phyloP scores from a whole-genome alignment of 2,797 vertebrate species.

The Pipistrellus nathusii region DNA sequence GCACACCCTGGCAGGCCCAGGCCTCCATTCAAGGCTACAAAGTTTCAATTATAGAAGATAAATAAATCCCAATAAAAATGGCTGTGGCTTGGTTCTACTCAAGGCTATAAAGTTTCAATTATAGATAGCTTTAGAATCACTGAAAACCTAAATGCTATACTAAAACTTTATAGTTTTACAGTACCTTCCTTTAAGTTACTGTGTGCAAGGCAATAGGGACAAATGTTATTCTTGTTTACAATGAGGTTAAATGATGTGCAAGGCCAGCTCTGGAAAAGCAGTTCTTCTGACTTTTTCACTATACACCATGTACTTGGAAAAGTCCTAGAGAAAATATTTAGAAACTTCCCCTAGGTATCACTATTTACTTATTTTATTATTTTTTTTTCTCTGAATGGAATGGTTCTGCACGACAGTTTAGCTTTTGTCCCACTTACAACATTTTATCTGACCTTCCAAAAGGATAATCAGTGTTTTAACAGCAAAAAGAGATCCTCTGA shows the following conservation, averaged over 20 bases:
- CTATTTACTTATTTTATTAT: constrained; percentile 37
- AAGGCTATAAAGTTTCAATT: too few species aligned
- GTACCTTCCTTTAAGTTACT: background rate
- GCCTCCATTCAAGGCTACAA: too few species aligned
- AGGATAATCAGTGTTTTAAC: constrained; percentile 40
- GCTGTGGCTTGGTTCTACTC: too few species aligned
- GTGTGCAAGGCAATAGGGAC: background rate
- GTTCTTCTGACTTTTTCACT: constrained; percentile 11
- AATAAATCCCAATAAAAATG: too few species aligned
- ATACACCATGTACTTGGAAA: constrained; percentile 46
- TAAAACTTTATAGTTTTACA: constrained; percentile 33
- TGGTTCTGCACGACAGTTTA: constrained; percentile 12
- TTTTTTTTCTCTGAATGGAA: background rate
- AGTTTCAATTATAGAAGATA: too few species aligned
- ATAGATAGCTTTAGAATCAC: too few species aligned
- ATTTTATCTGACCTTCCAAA: background rate
- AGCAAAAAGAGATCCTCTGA: constrained; percentile 23
- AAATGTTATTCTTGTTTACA: constrained; percentile 18
- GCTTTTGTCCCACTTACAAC: background rate
- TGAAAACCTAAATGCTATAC: too few species aligned
- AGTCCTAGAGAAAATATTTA: constrained; percentile 1
- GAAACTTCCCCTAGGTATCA: background rate
- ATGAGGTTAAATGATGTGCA: constrained; percentile 31
- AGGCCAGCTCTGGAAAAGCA: background rate
- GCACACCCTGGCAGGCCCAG: too few species aligned